Conservation (phyloP, 1,140 invertebrate genomes). For the Heterodera schachtii region DNA sequence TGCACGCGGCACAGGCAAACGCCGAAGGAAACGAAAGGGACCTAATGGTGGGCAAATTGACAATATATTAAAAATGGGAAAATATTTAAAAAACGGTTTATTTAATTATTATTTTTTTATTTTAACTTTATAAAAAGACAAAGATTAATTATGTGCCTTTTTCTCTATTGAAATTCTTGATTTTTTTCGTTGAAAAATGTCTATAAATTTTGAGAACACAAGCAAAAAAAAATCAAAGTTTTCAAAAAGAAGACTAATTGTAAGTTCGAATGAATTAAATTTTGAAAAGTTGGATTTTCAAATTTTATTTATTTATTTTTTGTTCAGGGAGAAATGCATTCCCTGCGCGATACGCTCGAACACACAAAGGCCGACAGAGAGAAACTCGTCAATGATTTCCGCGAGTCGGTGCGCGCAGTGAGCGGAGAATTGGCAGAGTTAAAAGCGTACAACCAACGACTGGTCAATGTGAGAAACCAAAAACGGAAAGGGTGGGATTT, state of each 20-base stretch:
- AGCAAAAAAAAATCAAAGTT: too few species aligned
- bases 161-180: too few species aligned
- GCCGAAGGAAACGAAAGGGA: slow-evolving; percentile 27
- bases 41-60: background rate
- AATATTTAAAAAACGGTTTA: too few species aligned
- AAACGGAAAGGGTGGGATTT: background rate
- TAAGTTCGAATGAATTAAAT: too few species aligned
- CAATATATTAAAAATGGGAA: too few species aligned
- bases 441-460: slow-evolving; percentile 23
- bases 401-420: slow-evolving; percentile 23
- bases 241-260: too few species aligned
- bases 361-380: slow-evolving; percentile 30
- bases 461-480: slow-evolving; percentile 20
- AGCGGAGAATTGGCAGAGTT: slow-evolving; percentile 15
- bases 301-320: background rate
- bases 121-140: too few species aligned
- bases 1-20: slow-evolving; percentile 17
- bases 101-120: too few species aligned
- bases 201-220: too few species aligned
- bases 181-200: too few species aligned
- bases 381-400: slow-evolving; percentile 26
- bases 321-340: slow-evolving; percentile 31
- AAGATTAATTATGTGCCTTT: too few species aligned
- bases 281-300: too few species aligned
- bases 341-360: slow-evolving; percentile 24